A percentile compares a stretch with the other conserved stretches of the same genome.
phyloP scores from a whole-genome alignment of 2,888 invertebrate species.

The Acronicta leporina region DNA sequence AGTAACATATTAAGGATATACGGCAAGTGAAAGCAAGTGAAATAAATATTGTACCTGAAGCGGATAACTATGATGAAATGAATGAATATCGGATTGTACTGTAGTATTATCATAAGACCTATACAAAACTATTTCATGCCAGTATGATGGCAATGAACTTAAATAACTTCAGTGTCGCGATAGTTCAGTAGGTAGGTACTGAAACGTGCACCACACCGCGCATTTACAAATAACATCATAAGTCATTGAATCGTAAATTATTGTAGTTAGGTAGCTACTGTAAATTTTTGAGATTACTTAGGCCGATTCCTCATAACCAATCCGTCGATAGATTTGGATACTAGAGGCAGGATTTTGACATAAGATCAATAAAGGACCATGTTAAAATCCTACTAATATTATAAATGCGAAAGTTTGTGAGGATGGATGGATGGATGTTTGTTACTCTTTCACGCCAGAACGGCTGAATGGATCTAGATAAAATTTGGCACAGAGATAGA shows the following conservation, averaged over 20 bases:
- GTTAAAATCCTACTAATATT: no score
- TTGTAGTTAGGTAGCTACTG: slow-evolving; percentile 12
- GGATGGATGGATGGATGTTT: no score
- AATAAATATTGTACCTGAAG: background rate
- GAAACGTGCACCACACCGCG: slow-evolving; percentile 18
- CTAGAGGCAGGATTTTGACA: no score
- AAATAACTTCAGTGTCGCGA: slow-evolving; percentile 21
- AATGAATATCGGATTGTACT: background rate
- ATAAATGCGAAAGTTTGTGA: no score
- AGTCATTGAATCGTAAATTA: slow-evolving; percentile 34
- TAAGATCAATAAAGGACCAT: no score
- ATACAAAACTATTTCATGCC: background rate
- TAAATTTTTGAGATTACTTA: slow-evolving; percentile 32
- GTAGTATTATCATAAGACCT: background rate
- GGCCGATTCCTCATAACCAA: no score
- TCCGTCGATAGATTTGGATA: no score
- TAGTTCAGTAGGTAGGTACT: slow-evolving; percentile 2
- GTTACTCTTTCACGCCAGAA: no score
- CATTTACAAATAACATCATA: slow-evolving; percentile 42
- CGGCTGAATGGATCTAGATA: no score
- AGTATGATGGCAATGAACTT: slow-evolving; percentile 2
- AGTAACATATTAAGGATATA: no score
- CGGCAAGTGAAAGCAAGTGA: no score
- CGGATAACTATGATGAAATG: background rate
- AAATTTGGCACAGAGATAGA: no score